These are phyloP conservation scores for Rhynchonycteris naso DNA, from an alignment of 2,797 vertebrate species.

Conservation along the genomic window DNA sequence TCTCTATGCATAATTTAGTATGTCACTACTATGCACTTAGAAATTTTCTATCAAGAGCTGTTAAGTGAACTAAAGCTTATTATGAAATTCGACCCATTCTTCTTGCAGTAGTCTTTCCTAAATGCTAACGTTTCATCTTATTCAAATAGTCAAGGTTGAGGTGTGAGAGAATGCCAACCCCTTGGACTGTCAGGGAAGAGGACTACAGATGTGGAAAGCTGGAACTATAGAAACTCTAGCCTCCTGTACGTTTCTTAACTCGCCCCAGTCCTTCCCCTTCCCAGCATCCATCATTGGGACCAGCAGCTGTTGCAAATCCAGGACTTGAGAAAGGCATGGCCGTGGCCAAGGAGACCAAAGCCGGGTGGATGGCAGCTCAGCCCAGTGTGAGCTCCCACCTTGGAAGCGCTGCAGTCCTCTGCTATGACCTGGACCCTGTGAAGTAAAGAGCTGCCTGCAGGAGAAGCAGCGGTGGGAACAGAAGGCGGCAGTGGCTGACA, in stretches of 20 bases:
- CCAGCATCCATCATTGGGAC: background rate
- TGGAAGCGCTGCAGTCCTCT: background rate
- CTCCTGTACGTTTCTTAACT: background rate
- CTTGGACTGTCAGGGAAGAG: background rate
- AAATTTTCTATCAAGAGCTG: background rate
- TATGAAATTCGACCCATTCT: background rate
- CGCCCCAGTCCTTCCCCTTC: background rate
- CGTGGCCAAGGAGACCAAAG: background rate
- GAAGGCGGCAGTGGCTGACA: background rate
- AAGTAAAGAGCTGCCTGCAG: background rate
- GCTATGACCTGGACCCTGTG: background rate
- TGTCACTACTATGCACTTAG: background rate
- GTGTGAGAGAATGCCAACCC: background rate
- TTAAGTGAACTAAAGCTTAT: constrained; percentile 25
- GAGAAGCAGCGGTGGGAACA: background rate
- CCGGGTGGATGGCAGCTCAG: background rate
- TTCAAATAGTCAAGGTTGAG: background rate
- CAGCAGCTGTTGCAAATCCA: background rate
- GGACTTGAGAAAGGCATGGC: background rate
- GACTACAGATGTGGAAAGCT: background rate
- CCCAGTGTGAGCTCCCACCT: background rate
- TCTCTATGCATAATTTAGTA: background rate
- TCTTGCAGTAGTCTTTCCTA: background rate
- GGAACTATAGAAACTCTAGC: background rate
- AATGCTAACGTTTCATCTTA: background rate